Evolutionary conservation across 2,113 vertebrate species (phyloP).

Genomic region (Oenanthe melanoleuca): DNA sequence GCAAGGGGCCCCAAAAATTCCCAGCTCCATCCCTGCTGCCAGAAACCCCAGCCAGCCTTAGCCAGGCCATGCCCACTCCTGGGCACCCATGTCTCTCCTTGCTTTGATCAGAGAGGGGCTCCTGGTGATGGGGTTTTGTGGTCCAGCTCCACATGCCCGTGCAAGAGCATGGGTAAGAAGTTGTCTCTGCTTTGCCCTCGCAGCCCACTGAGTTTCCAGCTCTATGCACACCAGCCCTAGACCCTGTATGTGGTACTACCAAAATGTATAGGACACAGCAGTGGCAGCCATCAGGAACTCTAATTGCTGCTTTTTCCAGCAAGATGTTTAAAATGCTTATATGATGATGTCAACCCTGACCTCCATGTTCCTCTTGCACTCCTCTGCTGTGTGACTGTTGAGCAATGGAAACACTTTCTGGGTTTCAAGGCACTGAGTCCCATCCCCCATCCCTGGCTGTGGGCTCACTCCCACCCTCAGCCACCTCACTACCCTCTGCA

Average conservation of each 20-base stretch:
- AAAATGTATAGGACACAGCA: background rate
- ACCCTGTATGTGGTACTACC: background rate
- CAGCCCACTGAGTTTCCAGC: background rate
- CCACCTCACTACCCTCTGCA: background rate
- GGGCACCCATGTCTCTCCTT: background rate
- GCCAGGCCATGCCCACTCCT: background rate
- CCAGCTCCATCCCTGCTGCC: background rate
- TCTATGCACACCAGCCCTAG: background rate
- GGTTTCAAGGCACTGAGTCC: background rate
- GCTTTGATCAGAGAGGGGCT: background rate
- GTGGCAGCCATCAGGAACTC: background rate
- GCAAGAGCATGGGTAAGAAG: background rate
- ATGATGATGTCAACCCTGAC: background rate
- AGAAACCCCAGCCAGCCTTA: background rate
- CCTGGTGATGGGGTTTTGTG: background rate
- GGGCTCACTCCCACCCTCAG: background rate
- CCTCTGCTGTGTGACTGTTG: background rate
- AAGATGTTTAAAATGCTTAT: background rate
- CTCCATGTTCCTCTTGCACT: background rate
- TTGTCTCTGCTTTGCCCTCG: background rate
- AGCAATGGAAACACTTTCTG: background rate
- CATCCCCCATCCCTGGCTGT: background rate
- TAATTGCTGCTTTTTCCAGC: background rate
- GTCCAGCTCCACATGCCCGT: background rate
- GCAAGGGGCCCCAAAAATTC: background rate